A percentile compares a stretch with the other conserved stretches of the same genome.
Conservation (phyloP, 2,888 invertebrate genomes). For the Galerucella nymphaeae region DNA sequence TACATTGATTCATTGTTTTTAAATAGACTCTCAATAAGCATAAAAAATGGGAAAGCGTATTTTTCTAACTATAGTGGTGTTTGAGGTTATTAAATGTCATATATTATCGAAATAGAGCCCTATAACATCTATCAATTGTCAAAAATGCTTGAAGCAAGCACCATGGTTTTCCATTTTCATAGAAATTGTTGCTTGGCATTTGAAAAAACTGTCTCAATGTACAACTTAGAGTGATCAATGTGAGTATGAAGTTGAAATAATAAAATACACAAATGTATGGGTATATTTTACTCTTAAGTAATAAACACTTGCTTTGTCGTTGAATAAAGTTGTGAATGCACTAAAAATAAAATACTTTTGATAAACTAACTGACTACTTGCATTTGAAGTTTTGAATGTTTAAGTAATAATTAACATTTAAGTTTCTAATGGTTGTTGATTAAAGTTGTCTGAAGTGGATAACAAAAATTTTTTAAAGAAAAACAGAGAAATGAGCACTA, state of each 20-base stretch:
- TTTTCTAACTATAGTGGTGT: background rate
- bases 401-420: background rate
- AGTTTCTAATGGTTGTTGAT: background rate
- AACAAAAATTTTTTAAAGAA: too few species aligned
- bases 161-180: too few species aligned
- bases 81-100: too few species aligned
- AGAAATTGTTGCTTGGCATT: background rate
- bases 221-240: background rate
- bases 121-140: too few species aligned
- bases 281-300: background rate
- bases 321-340: constrained; percentile 5
- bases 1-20: background rate
- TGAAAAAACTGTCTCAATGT: background rate
- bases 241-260: background rate
- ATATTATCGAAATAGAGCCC: too few species aligned
- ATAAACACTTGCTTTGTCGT: constrained; percentile 9
- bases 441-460: background rate
- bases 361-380: constrained; percentile 4
- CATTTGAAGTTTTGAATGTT: background rate
- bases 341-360: constrained; percentile 9
- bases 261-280: background rate
- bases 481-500: too few species aligned
- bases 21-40: background rate
- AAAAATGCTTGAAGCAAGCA: too few species aligned
- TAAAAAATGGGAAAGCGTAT: background rate